Percentiles rank a stretch among this genome's conserved stretches.
phyloP scores from a whole-genome alignment of 2,113 vertebrate species.

The Nothocercus julius region DNA sequence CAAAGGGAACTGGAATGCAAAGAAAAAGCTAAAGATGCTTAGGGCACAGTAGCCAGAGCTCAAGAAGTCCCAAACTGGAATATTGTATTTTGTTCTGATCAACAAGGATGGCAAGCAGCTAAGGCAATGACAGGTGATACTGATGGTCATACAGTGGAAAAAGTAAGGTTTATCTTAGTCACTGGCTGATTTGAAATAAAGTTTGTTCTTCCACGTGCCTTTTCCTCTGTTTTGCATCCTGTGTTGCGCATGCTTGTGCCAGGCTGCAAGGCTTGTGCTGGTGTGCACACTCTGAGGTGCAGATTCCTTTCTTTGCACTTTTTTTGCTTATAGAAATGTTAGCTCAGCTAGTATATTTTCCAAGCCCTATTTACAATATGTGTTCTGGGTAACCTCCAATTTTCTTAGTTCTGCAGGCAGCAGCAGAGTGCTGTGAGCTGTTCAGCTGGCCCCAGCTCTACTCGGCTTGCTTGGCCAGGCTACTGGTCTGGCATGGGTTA shows the following conservation, averaged over 20 bases:
- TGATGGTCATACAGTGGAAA: background rate
- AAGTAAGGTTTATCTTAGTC: accelerated
- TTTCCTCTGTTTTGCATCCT: background rate
- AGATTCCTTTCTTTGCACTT: background rate
- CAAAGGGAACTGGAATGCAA: background rate
- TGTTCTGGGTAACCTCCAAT: background rate
- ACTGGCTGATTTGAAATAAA: background rate
- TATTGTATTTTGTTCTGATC: background rate
- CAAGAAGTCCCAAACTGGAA: background rate
- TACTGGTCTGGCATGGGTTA: background rate
- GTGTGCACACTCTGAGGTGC: background rate
- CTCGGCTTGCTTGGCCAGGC: background rate
- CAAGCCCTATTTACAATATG: background rate
- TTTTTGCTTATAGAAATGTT: background rate
- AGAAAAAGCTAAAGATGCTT: background rate
- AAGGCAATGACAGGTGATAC: background rate
- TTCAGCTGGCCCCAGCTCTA: background rate
- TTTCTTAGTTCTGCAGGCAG: background rate
- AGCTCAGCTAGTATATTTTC: background rate
- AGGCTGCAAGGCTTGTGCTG: background rate
- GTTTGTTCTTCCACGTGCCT: background rate
- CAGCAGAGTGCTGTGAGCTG: background rate
- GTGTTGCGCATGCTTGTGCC: background rate
- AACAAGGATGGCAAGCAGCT: background rate
- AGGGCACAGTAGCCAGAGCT: background rate